Conservation (phyloP, 2,797 vertebrate genomes). For the Smutsia gigantea region DNA sequence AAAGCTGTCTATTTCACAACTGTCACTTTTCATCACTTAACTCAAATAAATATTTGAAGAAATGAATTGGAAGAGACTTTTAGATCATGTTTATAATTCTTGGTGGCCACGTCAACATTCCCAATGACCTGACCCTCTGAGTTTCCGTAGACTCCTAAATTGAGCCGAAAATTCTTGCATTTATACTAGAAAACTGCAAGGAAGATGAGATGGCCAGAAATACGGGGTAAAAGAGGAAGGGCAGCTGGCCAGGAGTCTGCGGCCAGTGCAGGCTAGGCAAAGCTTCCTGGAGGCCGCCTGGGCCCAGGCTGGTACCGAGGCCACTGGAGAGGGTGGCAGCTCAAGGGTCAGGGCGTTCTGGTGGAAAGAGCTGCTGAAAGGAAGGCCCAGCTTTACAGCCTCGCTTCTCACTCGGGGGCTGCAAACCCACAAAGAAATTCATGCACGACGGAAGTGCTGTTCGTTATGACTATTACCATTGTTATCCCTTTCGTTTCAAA, state of each 20-base stretch:
- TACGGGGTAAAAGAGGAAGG: neutral
- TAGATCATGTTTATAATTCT: slow-evolving; percentile 85
- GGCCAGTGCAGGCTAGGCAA: neutral
- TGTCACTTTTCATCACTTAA: slow-evolving; percentile 89
- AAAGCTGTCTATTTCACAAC: slow-evolving; percentile 87
- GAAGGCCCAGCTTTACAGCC: neutral
- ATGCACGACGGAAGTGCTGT: neutral
- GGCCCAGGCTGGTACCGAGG: neutral
- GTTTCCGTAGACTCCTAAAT: slow-evolving; percentile 57
- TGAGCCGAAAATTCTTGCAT: slow-evolving; percentile 54
- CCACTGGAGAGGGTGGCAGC: neutral
- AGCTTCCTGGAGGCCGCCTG: neutral
- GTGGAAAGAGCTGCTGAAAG: neutral
- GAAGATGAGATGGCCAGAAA: slow-evolving; percentile 54
- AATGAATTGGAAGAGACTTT: slow-evolving; percentile 86
- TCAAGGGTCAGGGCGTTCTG: neutral
- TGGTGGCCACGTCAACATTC: slow-evolving; percentile 80
- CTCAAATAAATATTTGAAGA: slow-evolving; percentile 84
- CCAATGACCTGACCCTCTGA: slow-evolving; percentile 81
- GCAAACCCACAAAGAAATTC: neutral
- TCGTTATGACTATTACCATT: neutral
- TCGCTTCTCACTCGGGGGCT: rapidly evolving
- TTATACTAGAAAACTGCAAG: slow-evolving; percentile 57
- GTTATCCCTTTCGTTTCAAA: neutral
- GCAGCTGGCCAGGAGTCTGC: neutral